Conservation (phyloP, 2,888 invertebrate genomes). For the Nephrotoma appendiculata region DNA sequence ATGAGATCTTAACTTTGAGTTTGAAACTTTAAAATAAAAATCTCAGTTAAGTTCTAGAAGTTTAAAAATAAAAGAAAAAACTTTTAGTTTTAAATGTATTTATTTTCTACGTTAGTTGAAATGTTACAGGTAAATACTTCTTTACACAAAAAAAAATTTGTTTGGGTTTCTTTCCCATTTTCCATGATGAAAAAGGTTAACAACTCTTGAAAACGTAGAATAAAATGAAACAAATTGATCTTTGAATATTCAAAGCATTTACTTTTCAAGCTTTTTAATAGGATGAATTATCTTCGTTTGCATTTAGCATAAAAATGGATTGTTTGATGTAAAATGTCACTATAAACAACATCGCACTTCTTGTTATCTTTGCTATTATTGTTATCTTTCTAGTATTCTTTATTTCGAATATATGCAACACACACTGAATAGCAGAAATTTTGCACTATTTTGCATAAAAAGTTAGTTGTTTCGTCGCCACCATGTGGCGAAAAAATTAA, state of each 20-base stretch:
- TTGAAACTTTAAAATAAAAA: neutral
- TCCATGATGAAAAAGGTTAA: neutral
- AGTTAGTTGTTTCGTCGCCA: too few species aligned
- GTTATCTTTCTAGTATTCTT: too few species aligned
- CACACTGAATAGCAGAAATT: too few species aligned
- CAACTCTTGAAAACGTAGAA: neutral
- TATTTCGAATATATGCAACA: too few species aligned
- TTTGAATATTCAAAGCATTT: neutral
- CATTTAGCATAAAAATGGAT: too few species aligned
- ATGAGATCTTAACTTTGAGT: neutral
- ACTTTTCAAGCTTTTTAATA: neutral
- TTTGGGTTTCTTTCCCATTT: neutral
- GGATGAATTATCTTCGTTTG: too few species aligned
- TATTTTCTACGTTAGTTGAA: neutral
- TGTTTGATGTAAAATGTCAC: too few species aligned
- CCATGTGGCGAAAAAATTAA: too few species aligned
- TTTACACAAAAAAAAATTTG: neutral
- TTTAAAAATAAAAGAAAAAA: neutral
- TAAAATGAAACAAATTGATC: neutral
- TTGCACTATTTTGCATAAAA: too few species aligned
- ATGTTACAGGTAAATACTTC: neutral
- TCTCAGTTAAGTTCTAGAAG: neutral
- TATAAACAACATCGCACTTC: too few species aligned
- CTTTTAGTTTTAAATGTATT: neutral
- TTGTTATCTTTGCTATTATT: too few species aligned